A percentile compares a stretch with the other conserved stretches of the same genome.
Evolutionary conservation across 2,888 invertebrate species (phyloP).

Genomic region (Lymantria monacha): DNA sequence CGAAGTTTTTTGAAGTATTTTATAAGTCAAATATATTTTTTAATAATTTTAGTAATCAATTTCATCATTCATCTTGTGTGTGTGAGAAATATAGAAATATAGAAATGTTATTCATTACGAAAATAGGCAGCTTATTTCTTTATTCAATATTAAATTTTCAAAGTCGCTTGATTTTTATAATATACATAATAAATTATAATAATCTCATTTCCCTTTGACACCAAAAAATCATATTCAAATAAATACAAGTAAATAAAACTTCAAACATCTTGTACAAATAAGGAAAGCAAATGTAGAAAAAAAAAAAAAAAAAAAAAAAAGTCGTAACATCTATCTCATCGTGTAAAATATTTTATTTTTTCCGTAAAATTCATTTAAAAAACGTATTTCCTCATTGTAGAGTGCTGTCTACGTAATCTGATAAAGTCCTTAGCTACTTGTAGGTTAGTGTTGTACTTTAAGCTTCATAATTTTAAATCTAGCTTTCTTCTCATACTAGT

Average conservation of each 20-base stretch:
- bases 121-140: not conserved
- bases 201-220: not conserved
- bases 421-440: conserved; percentile 30
- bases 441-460: not conserved
- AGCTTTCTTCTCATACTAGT: too few relatives aligned
- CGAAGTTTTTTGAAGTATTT: too few relatives aligned
- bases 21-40: too few relatives aligned
- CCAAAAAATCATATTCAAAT: not conserved
- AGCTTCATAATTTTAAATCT: too few relatives aligned
- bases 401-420: conserved; percentile 33
- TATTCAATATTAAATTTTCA: not conserved
- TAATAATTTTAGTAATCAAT: too few relatives aligned
- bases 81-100: too few relatives aligned
- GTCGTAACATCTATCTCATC: conserved; percentile 16
- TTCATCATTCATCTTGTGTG: too few relatives aligned
- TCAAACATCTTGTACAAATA: not conserved
- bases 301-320: conserved; percentile 10
- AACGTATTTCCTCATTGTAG: conserved; percentile 44
- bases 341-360: conserved; percentile 33
- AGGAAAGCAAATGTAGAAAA: conserved; percentile 8
- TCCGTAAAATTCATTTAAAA: conserved; percentile 37
- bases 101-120: not conserved
- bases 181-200: not conserved
- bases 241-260: not conserved
- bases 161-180: not conserved